Evolutionary conservation across 2,113 vertebrate species (phyloP), one percentile per base, ranked within the genome.

Genomic region (Nothobranchius kuhntae): DNA sequence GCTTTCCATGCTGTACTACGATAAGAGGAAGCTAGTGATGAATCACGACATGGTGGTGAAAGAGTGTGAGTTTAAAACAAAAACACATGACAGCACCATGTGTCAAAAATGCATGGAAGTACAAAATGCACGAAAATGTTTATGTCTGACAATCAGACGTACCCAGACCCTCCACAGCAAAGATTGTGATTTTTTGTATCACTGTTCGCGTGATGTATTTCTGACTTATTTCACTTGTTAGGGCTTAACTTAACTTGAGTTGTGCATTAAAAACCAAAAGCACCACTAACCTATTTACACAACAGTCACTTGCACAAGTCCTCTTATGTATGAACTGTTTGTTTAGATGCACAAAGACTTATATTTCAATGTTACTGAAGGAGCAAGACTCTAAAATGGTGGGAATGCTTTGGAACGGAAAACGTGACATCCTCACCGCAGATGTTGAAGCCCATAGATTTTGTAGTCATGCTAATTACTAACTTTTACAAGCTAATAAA

Each of bases 41-140:
- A 93, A 96, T 78, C 95, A 95, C 0, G 93, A 93, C 81, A 96
- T 96, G 95, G 81, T 95, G 65, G 90, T 95, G 44, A 92, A 94
- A 71, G 94, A 95, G 82, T 96, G 95, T 0, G 94, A 46, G 6
- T 8, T 40, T 0, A 0, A 50, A 26, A 47, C 30, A 21, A 53
- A 47, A 9, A 30, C 1, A 13, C 30, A 12, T 77, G 77, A 70
- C 38, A 8, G 38, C 38, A 40, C 38, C 4, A 40, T 40, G 9
- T 40, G 6, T 40, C 38, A 40, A 30, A 30, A 30, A 30, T 30
- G 30, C 30, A 30, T 2, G 2, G 30, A 30, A 4, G 30, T 30
- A 4, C 38, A 40, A 40, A 40, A 3, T 40, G 38, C 9, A 8
- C 6, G 1, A 40, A 7, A 40, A 40, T 40, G 7, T 40, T 9